Base-by-base conservation (phyloP, 2,113 vertebrate species). In the Electrona antarctica region DNA sequence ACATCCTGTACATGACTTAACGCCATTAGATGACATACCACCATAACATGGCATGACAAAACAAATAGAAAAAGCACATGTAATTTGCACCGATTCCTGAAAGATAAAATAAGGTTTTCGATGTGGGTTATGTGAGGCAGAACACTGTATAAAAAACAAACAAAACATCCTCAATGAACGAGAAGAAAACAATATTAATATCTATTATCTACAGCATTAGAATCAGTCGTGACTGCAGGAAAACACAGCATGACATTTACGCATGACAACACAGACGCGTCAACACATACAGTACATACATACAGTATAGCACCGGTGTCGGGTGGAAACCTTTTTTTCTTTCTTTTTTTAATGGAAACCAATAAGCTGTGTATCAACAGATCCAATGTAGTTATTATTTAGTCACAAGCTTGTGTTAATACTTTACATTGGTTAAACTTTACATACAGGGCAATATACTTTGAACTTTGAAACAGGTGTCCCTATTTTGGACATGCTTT, bases 11-110 rank as follows among this genome's bases (percentile, higher is more conserved):
- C 45, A 59, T 6, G 63, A 61, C 71, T 75, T 69, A 67, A 50
- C 65, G 8, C 78, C 74, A 73, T 73, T 28, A 71, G 79, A 88
- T 80, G 73, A 48, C 45, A 78, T 52, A 56, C 49, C 2, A 46
- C 58, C 60, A 76, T 51, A 51, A 50, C 21, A 58, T 41, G 33
- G 33, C 33, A 41, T 3, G 33, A 60, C 46, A 33, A 7, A 14
- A 67, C 14, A 58, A 5, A 56, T 29, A 56, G 33, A 56, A 15
- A 46, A 78, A 66, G 33, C 55, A 45, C 61, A 45, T 33, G 41
- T 0, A 7, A 8, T 6, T 41, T 41, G 33, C 33, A 41, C 33
- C 33, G 3, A 41, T 41, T 41, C 5, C 33, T 41, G 3, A 41
- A 41, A 41, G 33, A 1, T 29, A 74, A 61, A 47, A 5, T 7